Evolutionary conservation across 2,113 vertebrate species (phyloP).

Genomic region (Lophura nycthemera): DNA sequence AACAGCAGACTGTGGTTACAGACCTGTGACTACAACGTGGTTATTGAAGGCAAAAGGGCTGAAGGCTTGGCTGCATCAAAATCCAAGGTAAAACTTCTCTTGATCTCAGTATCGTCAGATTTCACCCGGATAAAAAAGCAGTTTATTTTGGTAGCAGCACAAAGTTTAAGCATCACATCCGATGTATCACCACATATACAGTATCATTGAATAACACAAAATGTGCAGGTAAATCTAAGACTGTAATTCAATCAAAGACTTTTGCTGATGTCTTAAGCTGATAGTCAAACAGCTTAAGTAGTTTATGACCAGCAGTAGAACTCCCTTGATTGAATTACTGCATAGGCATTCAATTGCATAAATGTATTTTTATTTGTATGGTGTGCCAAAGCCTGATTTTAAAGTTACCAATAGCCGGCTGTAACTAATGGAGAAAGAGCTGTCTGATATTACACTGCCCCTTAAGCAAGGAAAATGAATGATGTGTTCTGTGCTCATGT

Average conservation of each 20-base stretch:
- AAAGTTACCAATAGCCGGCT: slow-evolving; percentile 23
- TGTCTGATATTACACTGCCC: not conserved
- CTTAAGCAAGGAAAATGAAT: slow-evolving; percentile 22
- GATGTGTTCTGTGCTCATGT: slow-evolving; percentile 13
- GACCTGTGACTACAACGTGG: not conserved
- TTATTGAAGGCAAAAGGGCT: not conserved
- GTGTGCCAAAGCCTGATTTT: slow-evolving; percentile 34
- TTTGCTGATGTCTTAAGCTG: slow-evolving; percentile 36
- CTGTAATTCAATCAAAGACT: slow-evolving; percentile 44
- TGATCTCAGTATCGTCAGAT: rapidly evolving
- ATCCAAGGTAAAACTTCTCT: not conserved
- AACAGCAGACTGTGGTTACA: too few relatives aligned
- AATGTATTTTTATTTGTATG: slow-evolving; percentile 59
- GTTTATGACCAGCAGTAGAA: slow-evolving; percentile 47
- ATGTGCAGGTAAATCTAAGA: slow-evolving; percentile 6
- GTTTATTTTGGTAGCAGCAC: slow-evolving; percentile 6
- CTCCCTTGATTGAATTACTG: slow-evolving; percentile 57
- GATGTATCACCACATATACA: not conserved
- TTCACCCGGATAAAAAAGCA: not conserved
- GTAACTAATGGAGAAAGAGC: slow-evolving; percentile 50
- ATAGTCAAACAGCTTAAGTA: slow-evolving; percentile 41
- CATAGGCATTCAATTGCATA: slow-evolving; percentile 55
- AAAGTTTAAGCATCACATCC: not conserved
- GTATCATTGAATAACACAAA: slow-evolving; percentile 12
- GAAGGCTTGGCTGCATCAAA: not conserved